Evolutionary conservation across 2,888 invertebrate genomes (phyloP), one percentile per base, ranked within the genome.

Genomic region (Caenorhabditis sp.): DNA sequence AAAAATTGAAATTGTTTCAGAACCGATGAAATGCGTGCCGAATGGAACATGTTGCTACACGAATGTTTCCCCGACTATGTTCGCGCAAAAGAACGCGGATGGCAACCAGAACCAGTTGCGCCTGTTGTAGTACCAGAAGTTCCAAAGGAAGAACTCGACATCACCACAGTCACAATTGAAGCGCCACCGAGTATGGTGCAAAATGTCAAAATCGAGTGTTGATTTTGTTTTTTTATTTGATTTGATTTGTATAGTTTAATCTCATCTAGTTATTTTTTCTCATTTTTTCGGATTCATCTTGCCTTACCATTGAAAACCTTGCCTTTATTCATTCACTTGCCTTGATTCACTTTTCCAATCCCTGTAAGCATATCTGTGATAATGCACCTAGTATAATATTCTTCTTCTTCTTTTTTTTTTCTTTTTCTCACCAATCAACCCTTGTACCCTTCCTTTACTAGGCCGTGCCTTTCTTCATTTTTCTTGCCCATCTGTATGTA

Each of bases 11-110:
- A 19, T 51, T 24, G 21, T 72, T 78, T 58, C 62, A 78, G 77
- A 14, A 79, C 79, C n/a, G 79, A 79, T 53, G 79, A 77, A 37
- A 79, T 79, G 79, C 66, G 79, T 49, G 66, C 68, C 62, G 79
- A 79, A 53, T 79, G 79, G 79, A 79, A 79, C 43, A 50, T 62
- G 4, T 67, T 72, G 31, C 73, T 79, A 26, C 79, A 79, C 64
- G 69, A 69, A 26, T 79, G 79, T 62, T 79, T 79, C 79, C 79
- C 79, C 27, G 79, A 79, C 37, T 79, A 79, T 64, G 79, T 79
- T 23, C 72, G 72, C 31, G 79, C 79, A 53, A 79, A 79, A 51
- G 72, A 70, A 57, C 77, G 79, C 51, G 77, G 77, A 58, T 79
- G 79, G 79, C 74, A 77, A 60, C 66, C 69, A 31, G 74, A 74